phyloP scores from a whole-genome alignment of 2,113 vertebrate genomes.

The Lipophrys pholis region DNA sequence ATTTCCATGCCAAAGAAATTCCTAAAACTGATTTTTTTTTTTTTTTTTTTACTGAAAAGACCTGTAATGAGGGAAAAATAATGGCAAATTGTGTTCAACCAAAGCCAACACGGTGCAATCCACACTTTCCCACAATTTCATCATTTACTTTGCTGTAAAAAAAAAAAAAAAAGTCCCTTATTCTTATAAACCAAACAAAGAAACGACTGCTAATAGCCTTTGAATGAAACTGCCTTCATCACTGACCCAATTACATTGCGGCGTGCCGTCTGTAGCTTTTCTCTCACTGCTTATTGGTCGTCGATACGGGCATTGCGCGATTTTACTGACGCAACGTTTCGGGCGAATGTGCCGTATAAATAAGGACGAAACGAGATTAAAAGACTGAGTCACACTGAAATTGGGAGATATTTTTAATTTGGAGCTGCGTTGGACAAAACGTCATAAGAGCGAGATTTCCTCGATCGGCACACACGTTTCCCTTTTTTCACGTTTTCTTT shows the following conservation, averaged over 20 bases:
- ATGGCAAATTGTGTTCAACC: conserved; percentile 10
- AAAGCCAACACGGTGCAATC: conserved; percentile 10
- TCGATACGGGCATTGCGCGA: conserved; percentile 10
- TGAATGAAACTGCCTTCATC: conserved; percentile 35
- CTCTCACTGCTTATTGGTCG: not conserved
- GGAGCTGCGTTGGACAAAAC: not conserved
- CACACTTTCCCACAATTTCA: conserved; percentile 46
- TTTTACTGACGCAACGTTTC: not conserved
- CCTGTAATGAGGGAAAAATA: conserved; percentile 2
- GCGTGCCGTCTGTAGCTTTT: conserved; percentile 5
- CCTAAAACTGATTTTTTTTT: not conserved
- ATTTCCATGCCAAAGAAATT: not conserved
- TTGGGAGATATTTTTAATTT: conserved; percentile 10
- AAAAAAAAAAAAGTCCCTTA: not conserved
- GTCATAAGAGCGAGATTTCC: conserved; percentile 24
- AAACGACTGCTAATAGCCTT: conserved; percentile 19
- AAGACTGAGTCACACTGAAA: conserved; percentile 10
- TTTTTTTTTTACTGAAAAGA: too few species aligned
- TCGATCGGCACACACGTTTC: not conserved
- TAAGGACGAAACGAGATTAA: conserved; percentile 24
- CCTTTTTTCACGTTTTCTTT: not conserved
- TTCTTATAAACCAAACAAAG: conserved; percentile 21
- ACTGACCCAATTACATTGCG: conserved; percentile 35
- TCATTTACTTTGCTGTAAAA: conserved; percentile 25
- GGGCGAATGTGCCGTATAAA: conserved; percentile 13